Evolutionary conservation across 2,888 invertebrate genomes (phyloP), one percentile per base, ranked within the genome.

Genomic region (Pandemis cinnamomeana): DNA sequence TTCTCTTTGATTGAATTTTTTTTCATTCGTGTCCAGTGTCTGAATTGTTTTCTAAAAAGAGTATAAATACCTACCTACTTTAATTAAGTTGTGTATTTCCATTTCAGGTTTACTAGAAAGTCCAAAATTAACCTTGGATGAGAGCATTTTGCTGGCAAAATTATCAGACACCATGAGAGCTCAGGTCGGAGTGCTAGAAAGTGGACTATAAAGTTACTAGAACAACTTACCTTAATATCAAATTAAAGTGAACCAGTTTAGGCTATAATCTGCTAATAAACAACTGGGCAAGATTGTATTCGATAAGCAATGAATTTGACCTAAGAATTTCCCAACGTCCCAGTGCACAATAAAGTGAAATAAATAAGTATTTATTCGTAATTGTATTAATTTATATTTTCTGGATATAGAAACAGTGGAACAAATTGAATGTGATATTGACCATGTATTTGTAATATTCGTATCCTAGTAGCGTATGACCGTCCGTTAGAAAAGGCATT

Each of bases 101-200:
- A 71, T 75, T 88, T 81, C 92, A 95, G 97, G 96, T 77, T 88
- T 96, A 78, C 86, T 95, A 72, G 97, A 98, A 88, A 96, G 97
- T 84, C 95, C 95, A 0, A 95, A 94, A 79, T 95, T 98, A 83
- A 93, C 94, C 67, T 95, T 96, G 78, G 95, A 95, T 67, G 96
- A 97, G 78, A 96, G 96, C 62, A 87, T 97, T 70, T 89, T 96
- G 13, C 89, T 98, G 76, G 96, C 97, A 0, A 95, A 96, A 82
- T 91, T 97, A 75, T 95, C 96, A 85, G 97, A 98, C 84, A 95
- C 96, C 61, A 95, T 98, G 84, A 92, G 97, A 73, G 95, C 95
- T 68, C 96, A 97, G 89, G 81, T 97, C 53, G 96, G 96, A 5
- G 96, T 96, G 5, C 77, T 90, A 20, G 84, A 84, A 72, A 78